Conservation (phyloP, 2,888 invertebrate genomes). For the Polydrusus cervinus region DNA sequence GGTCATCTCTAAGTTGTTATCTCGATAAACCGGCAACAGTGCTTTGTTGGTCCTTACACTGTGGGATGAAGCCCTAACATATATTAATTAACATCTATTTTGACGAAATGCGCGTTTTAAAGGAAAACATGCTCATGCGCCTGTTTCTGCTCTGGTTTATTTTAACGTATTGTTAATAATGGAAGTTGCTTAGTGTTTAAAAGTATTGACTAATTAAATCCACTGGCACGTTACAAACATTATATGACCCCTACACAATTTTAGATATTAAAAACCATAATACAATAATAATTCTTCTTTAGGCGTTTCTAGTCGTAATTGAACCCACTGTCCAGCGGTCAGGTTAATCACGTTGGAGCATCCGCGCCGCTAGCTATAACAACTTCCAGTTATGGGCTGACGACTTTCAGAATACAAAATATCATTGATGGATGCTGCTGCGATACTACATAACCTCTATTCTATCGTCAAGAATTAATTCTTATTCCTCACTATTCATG, state of each 20-base stretch:
- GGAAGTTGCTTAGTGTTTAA: too few species aligned
- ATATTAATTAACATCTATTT: too few species aligned
- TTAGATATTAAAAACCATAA: too few species aligned
- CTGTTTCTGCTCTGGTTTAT: too few species aligned
- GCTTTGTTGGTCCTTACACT: constrained; percentile 30
- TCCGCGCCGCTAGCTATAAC: constrained; percentile 59
- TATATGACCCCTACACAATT: too few species aligned
- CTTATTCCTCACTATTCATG: constrained; percentile 37
- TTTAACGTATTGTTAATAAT: too few species aligned
- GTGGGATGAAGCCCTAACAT: constrained; percentile 31
- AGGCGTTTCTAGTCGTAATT: neutral
- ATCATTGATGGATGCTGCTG: constrained; percentile 48
- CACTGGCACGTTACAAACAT: too few species aligned
- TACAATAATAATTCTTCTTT: neutral
- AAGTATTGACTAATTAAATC: too few species aligned
- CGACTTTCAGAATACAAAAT: constrained; percentile 50
- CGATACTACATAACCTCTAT: constrained; percentile 34
- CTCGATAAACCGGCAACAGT: constrained; percentile 51
- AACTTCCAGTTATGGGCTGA: constrained; percentile 51
- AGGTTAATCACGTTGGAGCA: constrained; percentile 57
- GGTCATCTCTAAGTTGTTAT: constrained; percentile 46
- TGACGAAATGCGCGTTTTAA: too few species aligned
- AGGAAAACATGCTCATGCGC: too few species aligned
- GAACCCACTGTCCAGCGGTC: constrained; percentile 38
- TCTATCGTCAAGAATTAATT: constrained; percentile 28